phyloP scores from a whole-genome alignment of 2,888 invertebrate genomes.

The Luperina nickerlii region DNA sequence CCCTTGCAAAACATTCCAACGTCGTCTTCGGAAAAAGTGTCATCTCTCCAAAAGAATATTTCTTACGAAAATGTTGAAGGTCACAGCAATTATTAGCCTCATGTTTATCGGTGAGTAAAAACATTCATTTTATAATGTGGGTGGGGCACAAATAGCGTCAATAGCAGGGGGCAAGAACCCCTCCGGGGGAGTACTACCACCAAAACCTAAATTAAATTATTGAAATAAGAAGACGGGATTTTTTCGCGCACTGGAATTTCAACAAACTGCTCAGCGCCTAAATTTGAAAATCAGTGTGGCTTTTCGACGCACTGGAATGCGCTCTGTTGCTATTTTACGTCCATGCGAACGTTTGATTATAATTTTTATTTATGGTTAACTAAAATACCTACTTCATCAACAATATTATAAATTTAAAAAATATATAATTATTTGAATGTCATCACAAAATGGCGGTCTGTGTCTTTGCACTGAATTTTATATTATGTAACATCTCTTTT shows the following conservation, averaged over 20 bases:
- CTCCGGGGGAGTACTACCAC: background rate
- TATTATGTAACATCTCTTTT: background rate
- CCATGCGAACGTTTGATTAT: background rate
- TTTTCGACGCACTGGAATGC: no score
- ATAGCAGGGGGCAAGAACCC: background rate
- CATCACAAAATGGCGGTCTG: background rate
- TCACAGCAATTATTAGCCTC: conserved; percentile 2
- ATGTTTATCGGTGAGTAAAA: conserved; percentile 19
- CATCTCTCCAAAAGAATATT: conserved; percentile 5
- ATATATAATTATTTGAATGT: no score
- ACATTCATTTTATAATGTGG: background rate
- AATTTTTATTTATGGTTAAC: background rate
- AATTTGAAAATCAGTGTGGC: no score
- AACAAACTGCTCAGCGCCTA: no score
- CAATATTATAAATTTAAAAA: no score
- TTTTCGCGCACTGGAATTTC: no score
- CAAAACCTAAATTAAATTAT: background rate
- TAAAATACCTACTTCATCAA: background rate
- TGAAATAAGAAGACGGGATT: no score
- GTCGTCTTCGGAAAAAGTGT: background rate
- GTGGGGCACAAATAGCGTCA: background rate
- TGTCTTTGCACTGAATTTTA: background rate
- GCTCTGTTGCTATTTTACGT: no score
- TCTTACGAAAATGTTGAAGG: conserved; percentile 11
- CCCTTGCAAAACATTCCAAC: background rate